Base-by-base conservation (phyloP, 2,797 vertebrate species). In the Malurus splendens region DNA sequence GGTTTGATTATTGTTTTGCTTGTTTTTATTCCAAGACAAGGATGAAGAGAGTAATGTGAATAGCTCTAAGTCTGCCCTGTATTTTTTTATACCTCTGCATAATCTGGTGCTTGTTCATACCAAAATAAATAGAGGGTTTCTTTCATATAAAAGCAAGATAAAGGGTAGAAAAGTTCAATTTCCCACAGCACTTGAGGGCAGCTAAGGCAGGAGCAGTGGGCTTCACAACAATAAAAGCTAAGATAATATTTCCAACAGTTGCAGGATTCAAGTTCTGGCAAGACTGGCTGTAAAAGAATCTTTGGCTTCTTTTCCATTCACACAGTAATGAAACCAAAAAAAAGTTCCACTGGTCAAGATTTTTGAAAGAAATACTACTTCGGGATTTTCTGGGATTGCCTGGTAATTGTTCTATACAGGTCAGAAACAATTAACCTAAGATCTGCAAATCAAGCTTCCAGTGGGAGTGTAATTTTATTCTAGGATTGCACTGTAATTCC, bases 371-470 rank as follows among this genome's bases (percentile, higher is more conserved):
- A 90, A 87, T 14, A 15, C 3, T n/a, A 41, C 5, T 47, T 57
- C 27, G n/a, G 56, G 17, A 18, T 50, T 89, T 52, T n/a, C 22
- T 18, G 30, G 25, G 20, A 70, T 73, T 0, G 0, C 30, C 48
- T 65, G 28, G 18, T 61, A 67, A 86, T 93, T 89, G 27, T 41
- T 75, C 70, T 65, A 45, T 42, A 27, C 8, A 56, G 36, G 41
- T 88, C 71, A 83, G 56, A 59, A 82, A 73, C 56, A 88, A 90
- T 84, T 90, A 79, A 54, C 54, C 75, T 74, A 28, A 66, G 45
- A 80, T 51, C 47, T 82, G 22, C 44, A 84, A 68, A 71, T 77
- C 42, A 79, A 33, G 30, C 25, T 72, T 72, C 47, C 57, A 38
- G 55, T 51, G 33, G 30, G 64, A 86, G 27, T 7, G 25, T 15